phyloP scores from a whole-genome alignment of 2,797 vertebrate species.

The Anabacerthia variegaticeps region DNA sequence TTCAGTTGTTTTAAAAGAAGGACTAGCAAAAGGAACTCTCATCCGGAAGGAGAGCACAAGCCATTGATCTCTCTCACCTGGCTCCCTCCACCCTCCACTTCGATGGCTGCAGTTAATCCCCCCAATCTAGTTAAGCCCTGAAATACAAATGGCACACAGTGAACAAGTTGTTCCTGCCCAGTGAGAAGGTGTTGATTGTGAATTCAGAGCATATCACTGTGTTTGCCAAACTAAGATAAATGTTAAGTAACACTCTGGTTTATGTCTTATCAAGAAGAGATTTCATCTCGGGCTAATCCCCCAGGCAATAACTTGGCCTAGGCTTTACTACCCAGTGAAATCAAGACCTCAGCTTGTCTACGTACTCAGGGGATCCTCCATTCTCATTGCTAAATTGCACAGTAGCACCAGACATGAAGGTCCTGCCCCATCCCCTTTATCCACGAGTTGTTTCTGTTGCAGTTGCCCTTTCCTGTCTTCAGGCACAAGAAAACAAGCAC shows the following conservation, averaged over 20 bases:
- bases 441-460: background rate
- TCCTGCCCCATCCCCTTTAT: background rate
- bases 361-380: background rate
- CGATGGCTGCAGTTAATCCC: background rate
- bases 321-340: background rate
- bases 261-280: background rate
- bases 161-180: background rate
- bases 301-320: background rate
- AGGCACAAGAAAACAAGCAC: background rate
- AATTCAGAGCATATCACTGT: background rate
- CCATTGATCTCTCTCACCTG: background rate
- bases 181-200: background rate
- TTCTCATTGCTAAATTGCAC: background rate
- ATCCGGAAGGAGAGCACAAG: background rate
- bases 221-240: background rate
- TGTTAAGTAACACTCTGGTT: background rate
- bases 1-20: background rate
- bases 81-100: background rate
- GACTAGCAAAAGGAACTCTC: background rate
- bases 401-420: background rate
- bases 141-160: background rate
- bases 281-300: background rate
- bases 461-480: background rate
- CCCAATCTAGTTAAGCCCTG: background rate
- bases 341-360: background rate